Evolutionary conservation across 2,888 invertebrate species (phyloP), one percentile per base, ranked within the genome.

Genomic region (Ophion ellenae): DNA sequence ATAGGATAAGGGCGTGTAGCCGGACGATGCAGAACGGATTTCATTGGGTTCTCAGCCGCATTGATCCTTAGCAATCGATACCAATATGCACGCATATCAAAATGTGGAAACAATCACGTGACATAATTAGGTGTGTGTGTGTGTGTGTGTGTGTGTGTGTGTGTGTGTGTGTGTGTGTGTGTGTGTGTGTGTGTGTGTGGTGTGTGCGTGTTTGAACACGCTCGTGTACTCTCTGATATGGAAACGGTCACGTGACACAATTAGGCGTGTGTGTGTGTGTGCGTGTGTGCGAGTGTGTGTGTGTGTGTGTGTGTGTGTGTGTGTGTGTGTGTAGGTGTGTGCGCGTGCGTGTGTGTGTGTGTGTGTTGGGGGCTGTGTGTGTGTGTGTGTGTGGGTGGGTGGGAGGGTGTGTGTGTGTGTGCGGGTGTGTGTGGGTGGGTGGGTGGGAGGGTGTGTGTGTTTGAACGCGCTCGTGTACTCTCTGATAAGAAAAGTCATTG

Each of bases 391-490:
- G 32, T 32, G 32, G 0, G 32, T 32, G 2, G 11, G 1, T 17
- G 10, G n/a, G n/a, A 7, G n/a, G 10, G 11, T n/a, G 45, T 59
- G 47, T 53, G 70, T 11, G n/a, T 40, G 1, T 7, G 45, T 78
- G 7, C 45, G 61, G 24, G 59, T n/a, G 14, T 20, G 63, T 40
- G 14, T 32, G 24, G 36, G 20, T 77, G 24, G 1, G 24, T 24
- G 24, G 24, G 24, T 24, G 24, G 24, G 1, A 24, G 24, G 24
- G 24, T 24, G 24, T 24, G 24, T 24, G 24, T 24, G 24, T 14
- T 61, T 78, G 70, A n/a, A 63, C 40, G 70, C 11, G 47, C 63
- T n/a, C 70, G 45, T 24, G 83, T 59, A 86, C 74, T 86, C 86
- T 36, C 83, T 81, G 81, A 74, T 86, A 1, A 24, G 24, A 24